These are phyloP conservation scores for Synergus gifuensis DNA, from an alignment of 2,888 invertebrate genomes.

Conservation along the genomic window DNA sequence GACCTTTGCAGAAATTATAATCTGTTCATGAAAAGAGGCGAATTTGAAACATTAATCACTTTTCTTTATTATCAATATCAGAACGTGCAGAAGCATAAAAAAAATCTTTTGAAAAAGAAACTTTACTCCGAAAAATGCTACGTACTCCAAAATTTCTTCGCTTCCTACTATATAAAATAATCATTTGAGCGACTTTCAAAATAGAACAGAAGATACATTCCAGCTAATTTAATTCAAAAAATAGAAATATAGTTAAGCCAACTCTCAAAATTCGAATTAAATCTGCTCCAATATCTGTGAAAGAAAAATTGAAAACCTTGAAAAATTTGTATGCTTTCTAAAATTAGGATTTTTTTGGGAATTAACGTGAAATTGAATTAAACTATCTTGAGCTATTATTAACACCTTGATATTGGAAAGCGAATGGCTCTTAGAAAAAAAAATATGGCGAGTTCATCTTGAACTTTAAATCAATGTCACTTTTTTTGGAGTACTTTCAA, in stretches of 20 bases:
- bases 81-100: no score
- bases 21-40: neutral
- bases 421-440: constrained; percentile 1
- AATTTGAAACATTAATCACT: neutral
- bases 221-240: neutral
- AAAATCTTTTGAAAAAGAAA: neutral
- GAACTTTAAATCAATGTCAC: neutral
- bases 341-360: neutral
- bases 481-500: neutral
- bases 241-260: neutral
- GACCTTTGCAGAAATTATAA: neutral
- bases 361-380: neutral
- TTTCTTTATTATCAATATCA: neutral
- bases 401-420: neutral
- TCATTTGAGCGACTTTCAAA: neutral
- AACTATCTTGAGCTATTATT: constrained; percentile 9
- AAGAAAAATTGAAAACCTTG: neutral
- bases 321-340: neutral
- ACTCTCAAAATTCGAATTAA: neutral
- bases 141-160: neutral
- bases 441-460: constrained; percentile 32
- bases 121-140: neutral
- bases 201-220: constrained; percentile 1
- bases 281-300: neutral
- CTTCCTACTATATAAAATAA: neutral